Evolutionary conservation across 2,888 invertebrate genomes (phyloP).

Genomic region (Cheilosia pagana): DNA sequence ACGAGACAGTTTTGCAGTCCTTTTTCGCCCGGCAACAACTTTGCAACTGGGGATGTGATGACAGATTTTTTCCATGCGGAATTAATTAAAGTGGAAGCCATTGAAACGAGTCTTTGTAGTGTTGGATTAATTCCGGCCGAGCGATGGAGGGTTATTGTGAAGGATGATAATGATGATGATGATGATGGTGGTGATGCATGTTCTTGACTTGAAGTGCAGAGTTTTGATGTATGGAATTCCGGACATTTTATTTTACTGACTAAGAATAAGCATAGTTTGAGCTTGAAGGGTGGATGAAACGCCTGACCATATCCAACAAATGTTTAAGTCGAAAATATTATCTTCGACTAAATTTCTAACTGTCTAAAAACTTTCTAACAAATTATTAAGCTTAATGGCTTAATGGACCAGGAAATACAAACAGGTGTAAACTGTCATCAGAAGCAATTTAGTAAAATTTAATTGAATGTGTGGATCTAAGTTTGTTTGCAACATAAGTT

Average conservation of each 20-base stretch:
- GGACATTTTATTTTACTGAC: background rate
- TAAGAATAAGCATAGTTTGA: background rate
- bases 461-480: background rate
- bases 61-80: slow-evolving; percentile 49
- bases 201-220: slow-evolving; percentile 3
- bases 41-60: slow-evolving; percentile 1
- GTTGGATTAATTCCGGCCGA: slow-evolving; percentile 14
- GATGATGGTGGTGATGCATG: background rate
- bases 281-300: too few relatives aligned
- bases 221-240: background rate
- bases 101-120: slow-evolving; percentile 37
- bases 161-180: background rate
- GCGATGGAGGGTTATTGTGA: background rate
- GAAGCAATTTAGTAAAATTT: background rate
- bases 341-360: too few relatives aligned
- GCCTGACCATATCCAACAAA: too few relatives aligned
- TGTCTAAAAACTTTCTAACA: too few relatives aligned
- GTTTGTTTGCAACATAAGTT: background rate
- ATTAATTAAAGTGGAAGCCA: slow-evolving; percentile 73
- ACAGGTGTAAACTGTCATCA: background rate
- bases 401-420: too few relatives aligned
- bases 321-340: too few relatives aligned
- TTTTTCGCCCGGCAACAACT: slow-evolving; percentile 48
- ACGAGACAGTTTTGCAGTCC: slow-evolving; percentile 18
- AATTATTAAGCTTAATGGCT: too few relatives aligned